Evolutionary conservation across 2,113 vertebrate genomes (phyloP), one percentile per base, ranked within the genome.

Genomic region (Rana temporaria): DNA sequence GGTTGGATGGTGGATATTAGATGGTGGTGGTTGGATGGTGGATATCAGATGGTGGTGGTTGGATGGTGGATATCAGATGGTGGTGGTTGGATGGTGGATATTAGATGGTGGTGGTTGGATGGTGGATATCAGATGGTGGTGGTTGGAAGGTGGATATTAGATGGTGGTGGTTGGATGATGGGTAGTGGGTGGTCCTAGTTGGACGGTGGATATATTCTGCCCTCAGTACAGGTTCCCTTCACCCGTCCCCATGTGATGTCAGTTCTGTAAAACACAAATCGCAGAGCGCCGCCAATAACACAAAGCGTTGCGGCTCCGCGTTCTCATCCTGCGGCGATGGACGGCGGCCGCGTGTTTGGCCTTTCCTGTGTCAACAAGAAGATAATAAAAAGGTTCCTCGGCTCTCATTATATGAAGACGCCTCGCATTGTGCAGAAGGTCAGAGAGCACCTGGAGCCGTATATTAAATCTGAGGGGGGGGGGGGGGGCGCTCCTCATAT

Each of bases 301-400:
- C 14, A 89, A 89, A 14, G 90, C 90, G 88, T 75, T 91, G 90
- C 42, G 42, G 42, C 6, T 90, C 90, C 93, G 1, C 92, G 93
- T 93, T 91, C 91, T 93, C 42, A 14, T 94, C 92, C 93, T 94
- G 92, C 93, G 93, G 92, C 92, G 92, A 94, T 94, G 92, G 93
- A 91, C 91, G 91, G 92, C 91, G 91, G 92, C 94, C 93, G 94
- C 93, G 91, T 91, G 89, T 91, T 91, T 93, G 93, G 94, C 94
- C 93, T 95, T 95, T 95, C 93, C 93, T 94, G 89, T 94, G 92
- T 94, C 93, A 95, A 95, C 92, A 94, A 91, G 92, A 94, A 94
- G 92, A 94, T 89, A 91, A 38, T 38, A 38, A 38, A 38, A 90
- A 89, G 90, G 92, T 91, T 92, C 93, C 92, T 91, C 90, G 16